phyloP scores from a whole-genome alignment of 2,888 invertebrate genomes.

The Saturnia pavonia region DNA sequence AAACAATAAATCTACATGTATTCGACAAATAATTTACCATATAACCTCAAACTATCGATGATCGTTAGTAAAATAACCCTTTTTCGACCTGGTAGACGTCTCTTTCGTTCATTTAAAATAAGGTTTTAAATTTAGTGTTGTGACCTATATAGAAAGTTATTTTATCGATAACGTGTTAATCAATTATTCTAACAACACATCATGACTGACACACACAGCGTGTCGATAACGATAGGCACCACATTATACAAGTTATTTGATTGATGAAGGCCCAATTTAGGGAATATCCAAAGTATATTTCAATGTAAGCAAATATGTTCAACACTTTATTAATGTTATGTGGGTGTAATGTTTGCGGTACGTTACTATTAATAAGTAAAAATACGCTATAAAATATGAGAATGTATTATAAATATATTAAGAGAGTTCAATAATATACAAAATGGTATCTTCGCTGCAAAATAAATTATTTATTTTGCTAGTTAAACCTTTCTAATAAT shows the following conservation, averaged over 20 bases:
- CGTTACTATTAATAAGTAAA: no score
- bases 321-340: no score
- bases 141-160: background rate
- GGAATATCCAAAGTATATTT: background rate
- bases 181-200: slow-evolving; percentile 3
- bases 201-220: slow-evolving; percentile 1
- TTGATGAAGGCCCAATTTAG: background rate
- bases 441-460: background rate
- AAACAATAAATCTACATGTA: no score
- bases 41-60: background rate
- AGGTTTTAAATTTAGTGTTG: background rate
- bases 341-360: background rate
- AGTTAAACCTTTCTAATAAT: no score
- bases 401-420: no score
- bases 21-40: no score
- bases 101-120: background rate
- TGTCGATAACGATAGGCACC: slow-evolving; percentile 5
- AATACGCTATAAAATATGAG: no score
- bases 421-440: no score
- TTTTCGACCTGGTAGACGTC: background rate
- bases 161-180: slow-evolving; percentile 3
- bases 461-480: background rate
- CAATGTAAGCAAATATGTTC: no score
- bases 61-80: background rate
- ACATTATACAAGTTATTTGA: background rate